A percentile compares a stretch with the other conserved stretches of the same genome.
These are phyloP conservation scores for Autographa gamma DNA, from an alignment of 2,888 invertebrate genomes.

Conservation along the genomic window DNA sequence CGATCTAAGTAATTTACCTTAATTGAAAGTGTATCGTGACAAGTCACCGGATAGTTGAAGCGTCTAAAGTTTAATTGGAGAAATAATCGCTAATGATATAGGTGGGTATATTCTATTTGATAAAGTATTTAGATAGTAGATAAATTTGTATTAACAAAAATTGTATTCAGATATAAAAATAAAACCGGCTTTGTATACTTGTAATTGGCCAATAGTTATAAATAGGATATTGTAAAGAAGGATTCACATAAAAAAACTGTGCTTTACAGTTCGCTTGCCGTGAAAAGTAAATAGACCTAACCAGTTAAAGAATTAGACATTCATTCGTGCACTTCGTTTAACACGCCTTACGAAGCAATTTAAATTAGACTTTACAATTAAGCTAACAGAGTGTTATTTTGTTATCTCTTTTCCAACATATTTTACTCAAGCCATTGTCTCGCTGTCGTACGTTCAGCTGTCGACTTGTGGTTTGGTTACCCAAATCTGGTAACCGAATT, in stretches of 20 bases:
- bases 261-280: background rate
- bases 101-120: too few relatives aligned
- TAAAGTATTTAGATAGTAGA: too few relatives aligned
- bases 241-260: background rate
- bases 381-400: slow-evolving; percentile 1
- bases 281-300: background rate
- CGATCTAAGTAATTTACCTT: background rate
- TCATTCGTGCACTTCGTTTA: slow-evolving; percentile 25
- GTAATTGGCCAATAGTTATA: too few relatives aligned
- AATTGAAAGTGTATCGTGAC: background rate
- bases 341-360: background rate
- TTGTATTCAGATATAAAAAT: too few relatives aligned
- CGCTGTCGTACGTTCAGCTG: background rate
- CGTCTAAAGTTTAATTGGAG: background rate
- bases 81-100: too few relatives aligned
- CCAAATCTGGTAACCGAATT: slow-evolving; percentile 1
- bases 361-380: slow-evolving; percentile 14
- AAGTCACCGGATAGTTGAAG: background rate
- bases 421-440: background rate
- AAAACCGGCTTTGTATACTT: too few relatives aligned
- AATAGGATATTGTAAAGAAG: too few relatives aligned
- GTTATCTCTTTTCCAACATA: slow-evolving; percentile 5
- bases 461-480: background rate
- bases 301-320: background rate
- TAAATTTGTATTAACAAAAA: too few relatives aligned